A percentile compares a stretch with the other conserved stretches of the same genome.
Evolutionary conservation across 2,888 invertebrate genomes (phyloP).

Genomic region (Cryptocephalus moraei): DNA sequence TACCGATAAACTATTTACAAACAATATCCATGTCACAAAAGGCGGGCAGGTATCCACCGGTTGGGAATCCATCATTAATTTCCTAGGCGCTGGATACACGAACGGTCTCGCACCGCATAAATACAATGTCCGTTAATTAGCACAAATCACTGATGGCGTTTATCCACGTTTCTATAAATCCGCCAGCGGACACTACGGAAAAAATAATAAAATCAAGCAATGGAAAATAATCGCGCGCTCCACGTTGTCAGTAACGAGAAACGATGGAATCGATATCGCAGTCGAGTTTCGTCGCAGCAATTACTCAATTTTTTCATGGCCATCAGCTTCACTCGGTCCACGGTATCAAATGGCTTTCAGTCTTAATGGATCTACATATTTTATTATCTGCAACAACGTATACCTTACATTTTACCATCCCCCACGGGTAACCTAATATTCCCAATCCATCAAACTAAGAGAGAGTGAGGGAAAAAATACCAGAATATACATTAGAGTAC

Average conservation of each 20-base stretch:
- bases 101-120: too few relatives aligned
- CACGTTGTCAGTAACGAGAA: too few relatives aligned
- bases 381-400: constrained; percentile 25
- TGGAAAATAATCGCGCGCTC: too few relatives aligned
- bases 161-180: too few relatives aligned
- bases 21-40: constrained; percentile 18
- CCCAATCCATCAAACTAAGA: constrained; percentile 26
- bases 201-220: too few relatives aligned
- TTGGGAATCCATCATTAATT: neutral
- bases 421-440: constrained; percentile 21
- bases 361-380: constrained; percentile 29
- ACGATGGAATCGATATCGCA: too few relatives aligned
- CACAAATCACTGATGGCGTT: too few relatives aligned
- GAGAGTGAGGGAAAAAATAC: too few relatives aligned
- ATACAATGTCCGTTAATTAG: too few relatives aligned
- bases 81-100: neutral
- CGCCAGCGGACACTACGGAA: too few relatives aligned
- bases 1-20: constrained; percentile 22
- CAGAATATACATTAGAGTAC: too few relatives aligned
- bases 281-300: too few relatives aligned
- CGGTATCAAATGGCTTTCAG: constrained; percentile 15
- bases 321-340: neutral
- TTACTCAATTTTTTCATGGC: neutral
- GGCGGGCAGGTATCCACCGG: neutral
- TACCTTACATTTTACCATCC: constrained; percentile 22